Percentiles rank a stretch among this genome's conserved stretches.
phyloP scores from a whole-genome alignment of 2,888 invertebrate genomes.

The Scaptodrosophila latifasciaeformis region DNA sequence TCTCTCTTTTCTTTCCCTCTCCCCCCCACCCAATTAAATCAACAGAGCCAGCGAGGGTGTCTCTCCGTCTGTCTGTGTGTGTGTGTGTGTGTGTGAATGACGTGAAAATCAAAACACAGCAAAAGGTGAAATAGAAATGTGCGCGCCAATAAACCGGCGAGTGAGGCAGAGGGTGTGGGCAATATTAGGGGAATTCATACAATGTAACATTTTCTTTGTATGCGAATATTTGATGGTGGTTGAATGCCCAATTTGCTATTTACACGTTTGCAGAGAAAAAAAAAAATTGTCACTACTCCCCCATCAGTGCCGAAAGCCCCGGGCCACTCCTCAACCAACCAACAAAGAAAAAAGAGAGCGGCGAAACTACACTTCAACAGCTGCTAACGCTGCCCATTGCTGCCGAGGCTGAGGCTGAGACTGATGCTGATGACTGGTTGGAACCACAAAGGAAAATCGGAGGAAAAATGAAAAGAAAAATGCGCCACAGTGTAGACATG shows the following conservation, averaged over 20 bases:
- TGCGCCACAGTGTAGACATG: conserved; percentile 10
- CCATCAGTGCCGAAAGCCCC: no score
- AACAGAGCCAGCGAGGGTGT: no score
- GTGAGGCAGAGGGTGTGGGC: conserved; percentile 7
- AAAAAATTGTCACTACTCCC: no score
- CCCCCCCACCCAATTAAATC: neutral
- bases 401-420: neutral
- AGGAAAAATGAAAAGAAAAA: neutral
- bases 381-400: neutral
- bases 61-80: no score
- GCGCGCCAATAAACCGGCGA: conserved; percentile 59
- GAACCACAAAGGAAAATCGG: no score
- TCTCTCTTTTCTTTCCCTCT: no score
- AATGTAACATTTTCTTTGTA: neutral
- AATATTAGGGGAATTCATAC: neutral
- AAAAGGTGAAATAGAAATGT: conserved; percentile 66
- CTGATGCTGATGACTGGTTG: neutral
- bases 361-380: no score
- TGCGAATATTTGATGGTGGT: conserved; percentile 7
- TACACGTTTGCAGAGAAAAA: neutral
- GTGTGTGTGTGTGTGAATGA: conserved; percentile 25
- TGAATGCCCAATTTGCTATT: conserved; percentile 43
- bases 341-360: no score
- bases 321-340: no score
- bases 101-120: conserved; percentile 60